Conservation (phyloP, 2,113 vertebrate genomes). For the Merops nubicus region DNA sequence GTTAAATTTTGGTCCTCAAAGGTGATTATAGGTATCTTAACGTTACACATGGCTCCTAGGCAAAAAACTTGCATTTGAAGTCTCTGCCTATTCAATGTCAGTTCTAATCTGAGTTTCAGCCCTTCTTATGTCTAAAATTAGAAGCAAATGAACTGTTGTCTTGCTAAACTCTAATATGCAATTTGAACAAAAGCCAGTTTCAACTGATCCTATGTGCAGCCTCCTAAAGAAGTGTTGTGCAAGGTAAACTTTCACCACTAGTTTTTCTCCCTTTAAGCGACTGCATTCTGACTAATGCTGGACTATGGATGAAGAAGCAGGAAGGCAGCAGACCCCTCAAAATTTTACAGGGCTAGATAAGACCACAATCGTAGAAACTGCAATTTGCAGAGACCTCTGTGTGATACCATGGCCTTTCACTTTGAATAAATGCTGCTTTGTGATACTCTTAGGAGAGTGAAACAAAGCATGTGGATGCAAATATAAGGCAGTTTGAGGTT, state of each 20-base stretch:
- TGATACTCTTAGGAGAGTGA: not conserved
- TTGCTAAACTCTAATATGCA: not conserved
- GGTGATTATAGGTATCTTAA: not conserved
- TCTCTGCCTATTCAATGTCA: not conserved
- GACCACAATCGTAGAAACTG: not conserved
- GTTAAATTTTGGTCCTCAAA: not conserved
- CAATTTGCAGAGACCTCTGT: not conserved
- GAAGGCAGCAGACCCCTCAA: not conserved
- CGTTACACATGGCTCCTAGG: not conserved
- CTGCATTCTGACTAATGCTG: not conserved
- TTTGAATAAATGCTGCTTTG: fast-evolving
- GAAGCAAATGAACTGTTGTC: not conserved
- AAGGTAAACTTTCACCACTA: not conserved
- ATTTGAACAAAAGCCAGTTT: not conserved
- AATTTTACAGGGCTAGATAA: not conserved
- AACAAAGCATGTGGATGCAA: not conserved
- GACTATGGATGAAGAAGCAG: not conserved
- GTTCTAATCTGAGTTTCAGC: not conserved
- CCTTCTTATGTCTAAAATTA: not conserved
- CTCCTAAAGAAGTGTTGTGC: not conserved
- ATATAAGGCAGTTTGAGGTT: not conserved
- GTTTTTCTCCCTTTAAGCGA: not conserved
- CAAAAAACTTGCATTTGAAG: not conserved
- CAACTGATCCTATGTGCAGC: not conserved
- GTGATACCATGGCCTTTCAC: no score